Evolutionary conservation across 2,797 vertebrate species (phyloP).

Genomic region (Falco novaeseelandiae): DNA sequence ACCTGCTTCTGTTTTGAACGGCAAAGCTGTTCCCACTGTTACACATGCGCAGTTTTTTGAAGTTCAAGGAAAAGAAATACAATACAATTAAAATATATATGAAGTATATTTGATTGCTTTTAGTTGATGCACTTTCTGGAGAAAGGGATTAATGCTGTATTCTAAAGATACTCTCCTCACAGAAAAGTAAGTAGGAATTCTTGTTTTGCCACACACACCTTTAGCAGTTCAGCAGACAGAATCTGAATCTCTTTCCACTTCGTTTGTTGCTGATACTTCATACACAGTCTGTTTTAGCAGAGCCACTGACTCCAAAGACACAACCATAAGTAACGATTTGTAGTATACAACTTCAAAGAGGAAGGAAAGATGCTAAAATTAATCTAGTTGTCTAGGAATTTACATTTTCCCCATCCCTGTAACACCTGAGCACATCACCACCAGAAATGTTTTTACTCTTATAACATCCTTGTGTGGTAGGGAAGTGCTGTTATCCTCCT

Average conservation of each 20-base stretch:
- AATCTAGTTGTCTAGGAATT: not conserved
- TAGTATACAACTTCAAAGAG: not conserved
- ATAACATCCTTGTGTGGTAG: not conserved
- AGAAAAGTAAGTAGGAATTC: not conserved
- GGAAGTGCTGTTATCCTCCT: not conserved
- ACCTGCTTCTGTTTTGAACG: conserved; percentile 7
- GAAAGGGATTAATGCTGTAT: not conserved
- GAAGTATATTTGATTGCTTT: not conserved
- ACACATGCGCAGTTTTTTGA: not conserved
- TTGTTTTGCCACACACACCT: not conserved
- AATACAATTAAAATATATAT: not conserved
- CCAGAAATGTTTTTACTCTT: not conserved
- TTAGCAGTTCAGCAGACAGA: not conserved
- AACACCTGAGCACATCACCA: not conserved
- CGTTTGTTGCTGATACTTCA: not conserved
- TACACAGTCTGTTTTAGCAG: not conserved
- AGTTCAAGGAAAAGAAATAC: not conserved
- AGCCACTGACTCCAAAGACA: not conserved
- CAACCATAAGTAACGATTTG: not conserved
- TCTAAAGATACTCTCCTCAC: not conserved
- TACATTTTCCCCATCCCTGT: not conserved
- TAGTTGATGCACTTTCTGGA: not conserved
- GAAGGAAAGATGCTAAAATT: not conserved
- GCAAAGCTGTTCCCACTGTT: not conserved
- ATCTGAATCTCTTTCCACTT: not conserved